phyloP scores from a whole-genome alignment of 2,113 vertebrate genomes.

The Mustela lutreola region DNA sequence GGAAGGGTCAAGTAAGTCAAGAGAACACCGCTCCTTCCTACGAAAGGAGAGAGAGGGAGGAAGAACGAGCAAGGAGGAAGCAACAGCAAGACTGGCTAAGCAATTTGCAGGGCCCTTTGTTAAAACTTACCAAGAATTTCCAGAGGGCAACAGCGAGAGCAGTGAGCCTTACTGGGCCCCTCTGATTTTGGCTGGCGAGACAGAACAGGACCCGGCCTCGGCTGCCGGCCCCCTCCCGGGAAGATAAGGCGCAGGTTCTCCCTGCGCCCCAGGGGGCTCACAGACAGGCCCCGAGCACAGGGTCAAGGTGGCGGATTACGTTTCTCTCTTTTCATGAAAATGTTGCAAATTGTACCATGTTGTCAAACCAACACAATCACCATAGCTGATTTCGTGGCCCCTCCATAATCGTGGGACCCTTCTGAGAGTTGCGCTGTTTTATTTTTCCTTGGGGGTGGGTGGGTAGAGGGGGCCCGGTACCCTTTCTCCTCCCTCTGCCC shows the following conservation, averaged over 20 bases:
- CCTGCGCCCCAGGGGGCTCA: not conserved
- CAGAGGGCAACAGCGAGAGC: not conserved
- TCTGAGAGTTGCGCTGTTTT: not conserved
- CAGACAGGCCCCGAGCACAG: not conserved
- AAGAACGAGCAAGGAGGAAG: not conserved
- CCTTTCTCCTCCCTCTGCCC: not conserved
- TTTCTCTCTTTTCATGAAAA: not conserved
- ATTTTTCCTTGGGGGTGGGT: not conserved
- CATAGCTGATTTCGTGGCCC: not conserved
- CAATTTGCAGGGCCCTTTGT: not conserved
- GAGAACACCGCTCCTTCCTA: not conserved
- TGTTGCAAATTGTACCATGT: not conserved
- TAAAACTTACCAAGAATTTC: not conserved
- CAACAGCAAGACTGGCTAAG: not conserved
- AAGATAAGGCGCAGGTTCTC: not conserved
- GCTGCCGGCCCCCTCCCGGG: fast-evolving
- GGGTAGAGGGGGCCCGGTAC: not conserved
- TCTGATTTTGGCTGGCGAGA: fast-evolving
- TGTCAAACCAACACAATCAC: not conserved
- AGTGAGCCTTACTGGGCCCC: too few relatives aligned
- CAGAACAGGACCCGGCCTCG: not conserved
- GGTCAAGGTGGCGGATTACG: not conserved
- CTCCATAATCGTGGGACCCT: not conserved
- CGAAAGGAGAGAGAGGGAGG: not conserved
- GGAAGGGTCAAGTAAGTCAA: not conserved